Percentiles rank a stretch among this genome's conserved stretches.
phyloP scores from a whole-genome alignment of 2,113 vertebrate species.

The Passer domesticus region DNA sequence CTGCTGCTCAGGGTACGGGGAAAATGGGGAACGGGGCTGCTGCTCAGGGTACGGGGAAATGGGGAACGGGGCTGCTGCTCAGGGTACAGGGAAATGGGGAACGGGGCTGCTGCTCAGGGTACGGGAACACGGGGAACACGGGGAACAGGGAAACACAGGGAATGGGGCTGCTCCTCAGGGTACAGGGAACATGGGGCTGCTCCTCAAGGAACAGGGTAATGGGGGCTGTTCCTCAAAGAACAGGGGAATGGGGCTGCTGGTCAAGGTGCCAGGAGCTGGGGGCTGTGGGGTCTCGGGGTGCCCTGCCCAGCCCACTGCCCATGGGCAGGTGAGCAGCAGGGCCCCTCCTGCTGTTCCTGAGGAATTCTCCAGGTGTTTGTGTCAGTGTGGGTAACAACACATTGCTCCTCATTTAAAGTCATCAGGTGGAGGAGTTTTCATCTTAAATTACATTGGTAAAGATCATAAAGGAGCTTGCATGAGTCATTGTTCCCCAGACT shows the following conservation, averaged over 20 bases:
- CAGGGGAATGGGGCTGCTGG: conserved; percentile 37
- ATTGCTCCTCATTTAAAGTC: neutral
- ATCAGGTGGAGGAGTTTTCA: conserved; percentile 13
- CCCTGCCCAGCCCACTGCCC: neutral
- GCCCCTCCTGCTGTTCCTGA: rapidly evolving
- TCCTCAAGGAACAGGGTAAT: neutral
- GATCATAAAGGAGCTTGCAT: neutral
- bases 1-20: conserved; percentile 41
- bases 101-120: too few species aligned
- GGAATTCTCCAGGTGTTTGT: neutral
- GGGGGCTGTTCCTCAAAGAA: conserved; percentile 41
- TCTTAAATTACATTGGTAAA: conserved; percentile 14
- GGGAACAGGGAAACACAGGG: too few species aligned
- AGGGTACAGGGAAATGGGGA: neutral
- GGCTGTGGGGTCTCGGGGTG: rapidly evolving
- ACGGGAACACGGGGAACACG: too few species aligned
- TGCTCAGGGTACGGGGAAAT: neutral
- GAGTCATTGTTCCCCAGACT: conserved; percentile 49
- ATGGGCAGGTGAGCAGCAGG: rapidly evolving
- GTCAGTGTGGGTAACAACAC: neutral
- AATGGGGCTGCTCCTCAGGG: conserved; percentile 39
- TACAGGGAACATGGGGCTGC: neutral
- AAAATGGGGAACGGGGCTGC: rapidly evolving
- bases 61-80: rapidly evolving
- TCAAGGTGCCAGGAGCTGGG: conserved; percentile 71